A percentile compares a stretch with the other conserved stretches of the same genome.
These are phyloP conservation scores for Sarcophaga peregrina DNA, from an alignment of 1,140 invertebrate species.

Conservation along the genomic window DNA sequence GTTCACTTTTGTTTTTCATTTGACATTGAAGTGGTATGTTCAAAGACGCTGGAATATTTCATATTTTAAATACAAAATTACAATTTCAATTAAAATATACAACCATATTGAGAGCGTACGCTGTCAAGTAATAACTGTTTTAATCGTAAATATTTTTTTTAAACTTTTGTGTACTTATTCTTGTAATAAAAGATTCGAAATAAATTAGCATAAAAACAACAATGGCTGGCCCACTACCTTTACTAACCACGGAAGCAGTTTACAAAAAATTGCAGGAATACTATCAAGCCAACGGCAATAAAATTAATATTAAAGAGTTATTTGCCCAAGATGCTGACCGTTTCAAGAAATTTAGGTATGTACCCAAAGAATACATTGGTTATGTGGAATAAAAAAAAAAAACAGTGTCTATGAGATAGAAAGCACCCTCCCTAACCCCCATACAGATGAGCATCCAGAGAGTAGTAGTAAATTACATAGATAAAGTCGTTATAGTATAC, in stretches of 20 bases:
- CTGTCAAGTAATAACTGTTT: neutral
- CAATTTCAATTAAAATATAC: neutral
- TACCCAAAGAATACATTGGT: conserved; percentile 40
- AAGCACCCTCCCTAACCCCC: neutral
- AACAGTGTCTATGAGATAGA: neutral
- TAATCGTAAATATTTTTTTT: conserved; percentile 9
- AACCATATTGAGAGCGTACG: conserved; percentile 7
- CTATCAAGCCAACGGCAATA: conserved; percentile 74
- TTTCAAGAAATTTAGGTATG: conserved; percentile 85
- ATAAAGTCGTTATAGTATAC: neutral
- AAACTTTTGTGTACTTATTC: conserved; percentile 33
- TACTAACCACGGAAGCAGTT: conserved; percentile 74
- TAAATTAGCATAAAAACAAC: conserved; percentile 42
- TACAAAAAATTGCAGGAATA: conserved; percentile 80
- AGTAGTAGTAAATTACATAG: too few relatives aligned
- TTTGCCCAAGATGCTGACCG: conserved; percentile 81
- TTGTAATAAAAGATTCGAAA: neutral
- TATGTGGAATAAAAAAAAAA: neutral
- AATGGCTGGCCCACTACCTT: conserved; percentile 61
- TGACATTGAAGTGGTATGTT: conserved; percentile 37
- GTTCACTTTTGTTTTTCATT: conserved; percentile 38
- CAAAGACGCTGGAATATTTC: conserved; percentile 13
- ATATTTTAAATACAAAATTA: conserved; percentile 17
- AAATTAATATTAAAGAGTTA: conserved; percentile 81
- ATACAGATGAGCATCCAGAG: too few relatives aligned